A percentile compares a stretch with the other conserved stretches of the same genome.
phyloP scores from a whole-genome alignment of 2,888 invertebrate genomes.

The Nasonia oneida region DNA sequence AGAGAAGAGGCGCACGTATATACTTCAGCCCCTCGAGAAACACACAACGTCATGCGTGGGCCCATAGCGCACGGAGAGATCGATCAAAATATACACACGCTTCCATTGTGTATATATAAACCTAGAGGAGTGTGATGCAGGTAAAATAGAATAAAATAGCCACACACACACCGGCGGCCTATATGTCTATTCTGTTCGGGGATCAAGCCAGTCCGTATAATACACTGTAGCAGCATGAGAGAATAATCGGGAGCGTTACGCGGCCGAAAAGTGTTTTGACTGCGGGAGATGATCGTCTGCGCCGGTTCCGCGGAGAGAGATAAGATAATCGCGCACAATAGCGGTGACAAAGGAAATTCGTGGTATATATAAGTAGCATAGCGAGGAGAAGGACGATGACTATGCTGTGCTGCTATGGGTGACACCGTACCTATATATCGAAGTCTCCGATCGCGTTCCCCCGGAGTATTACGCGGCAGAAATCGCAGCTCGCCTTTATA shows the following conservation, averaged over 20 bases:
- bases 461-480: conserved; percentile 55
- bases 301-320: not conserved
- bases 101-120: conserved; percentile 1
- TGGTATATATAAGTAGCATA: conserved; percentile 1
- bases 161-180: too few species aligned
- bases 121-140: not conserved
- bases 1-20: not conserved
- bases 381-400: too few species aligned
- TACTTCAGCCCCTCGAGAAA: not conserved
- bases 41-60: not conserved
- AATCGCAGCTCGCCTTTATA: not conserved
- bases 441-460: not conserved
- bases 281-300: not conserved
- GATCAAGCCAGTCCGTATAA: conserved; percentile 20
- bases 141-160: conserved; percentile 35
- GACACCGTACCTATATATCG: not conserved
- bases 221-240: not conserved
- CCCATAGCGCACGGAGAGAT: not conserved
- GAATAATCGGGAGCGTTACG: not conserved
- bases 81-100: conserved; percentile 46
- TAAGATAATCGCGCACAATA: conserved; percentile 12
- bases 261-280: conserved; percentile 42
- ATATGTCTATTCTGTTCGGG: conserved; percentile 11
- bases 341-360: conserved; percentile 45
- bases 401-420: not conserved